phyloP scores from a whole-genome alignment of 2,888 invertebrate species.

The Heliconius ismenius region DNA sequence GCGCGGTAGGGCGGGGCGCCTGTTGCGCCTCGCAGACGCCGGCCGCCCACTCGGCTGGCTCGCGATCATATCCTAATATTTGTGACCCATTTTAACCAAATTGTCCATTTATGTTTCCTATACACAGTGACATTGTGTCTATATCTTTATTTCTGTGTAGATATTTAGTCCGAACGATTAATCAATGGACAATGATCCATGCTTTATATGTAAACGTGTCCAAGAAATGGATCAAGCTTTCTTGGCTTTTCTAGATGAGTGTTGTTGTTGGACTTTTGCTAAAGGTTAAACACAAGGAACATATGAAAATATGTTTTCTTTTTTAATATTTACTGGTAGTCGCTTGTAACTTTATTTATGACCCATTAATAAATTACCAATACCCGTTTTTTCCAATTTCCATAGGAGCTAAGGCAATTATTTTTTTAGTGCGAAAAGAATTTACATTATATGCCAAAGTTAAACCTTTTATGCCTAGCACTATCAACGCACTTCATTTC shows the following conservation, averaged over 20 bases:
- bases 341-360: background rate
- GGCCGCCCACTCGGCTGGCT: slow-evolving; percentile 64
- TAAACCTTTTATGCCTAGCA: no score
- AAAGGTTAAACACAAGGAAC: background rate
- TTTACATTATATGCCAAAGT: no score
- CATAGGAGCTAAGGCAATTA: no score
- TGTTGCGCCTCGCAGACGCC: slow-evolving; percentile 80
- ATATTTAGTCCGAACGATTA: background rate
- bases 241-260: background rate
- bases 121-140: background rate
- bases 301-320: background rate
- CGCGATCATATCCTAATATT: slow-evolving; percentile 65
- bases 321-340: background rate
- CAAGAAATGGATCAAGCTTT: background rate
- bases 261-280: background rate
- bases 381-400: no score
- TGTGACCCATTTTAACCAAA: slow-evolving; percentile 64
- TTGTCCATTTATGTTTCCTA: slow-evolving; percentile 9
- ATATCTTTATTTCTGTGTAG: background rate
- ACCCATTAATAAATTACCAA: background rate
- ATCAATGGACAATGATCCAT: background rate
- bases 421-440: no score
- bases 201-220: background rate
- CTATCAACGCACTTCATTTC: no score
- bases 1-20: slow-evolving; percentile 70